phyloP scores from a whole-genome alignment of 2,888 invertebrate genomes.

The Ariolimax columbianus region DNA sequence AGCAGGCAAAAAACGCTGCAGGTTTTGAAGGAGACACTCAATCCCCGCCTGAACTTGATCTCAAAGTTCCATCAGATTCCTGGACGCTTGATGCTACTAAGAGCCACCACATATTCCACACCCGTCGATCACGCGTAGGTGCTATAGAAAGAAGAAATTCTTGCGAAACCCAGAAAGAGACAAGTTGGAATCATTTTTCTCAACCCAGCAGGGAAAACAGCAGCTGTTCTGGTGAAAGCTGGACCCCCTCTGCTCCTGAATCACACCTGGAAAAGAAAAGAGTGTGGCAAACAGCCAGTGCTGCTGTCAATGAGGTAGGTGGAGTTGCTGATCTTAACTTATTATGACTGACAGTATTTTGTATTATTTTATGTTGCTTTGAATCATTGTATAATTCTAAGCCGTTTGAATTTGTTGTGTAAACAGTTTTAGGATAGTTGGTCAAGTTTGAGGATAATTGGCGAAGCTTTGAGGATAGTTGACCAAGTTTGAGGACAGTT shows the following conservation, averaged over 20 bases:
- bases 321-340: too few relatives aligned
- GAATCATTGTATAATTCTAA: too few relatives aligned
- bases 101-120: neutral
- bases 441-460: too few relatives aligned
- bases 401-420: too few relatives aligned
- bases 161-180: neutral
- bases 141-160: neutral
- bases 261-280: neutral
- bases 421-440: too few relatives aligned
- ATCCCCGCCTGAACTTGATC: too few relatives aligned
- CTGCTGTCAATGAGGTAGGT: conserved; percentile 5
- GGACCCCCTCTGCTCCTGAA: neutral
- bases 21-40: neutral
- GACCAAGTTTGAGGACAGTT: too few relatives aligned
- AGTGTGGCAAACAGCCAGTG: neutral
- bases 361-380: too few relatives aligned
- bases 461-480: too few relatives aligned
- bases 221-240: neutral
- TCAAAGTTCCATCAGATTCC: too few relatives aligned
- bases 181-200: neutral
- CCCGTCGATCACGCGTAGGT: neutral
- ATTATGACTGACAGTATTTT: too few relatives aligned
- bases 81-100: too few relatives aligned
- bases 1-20: neutral
- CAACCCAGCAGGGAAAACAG: neutral